Base-by-base conservation (phyloP, 2,113 vertebrate species). In the Edolisoma coerulescens region DNA sequence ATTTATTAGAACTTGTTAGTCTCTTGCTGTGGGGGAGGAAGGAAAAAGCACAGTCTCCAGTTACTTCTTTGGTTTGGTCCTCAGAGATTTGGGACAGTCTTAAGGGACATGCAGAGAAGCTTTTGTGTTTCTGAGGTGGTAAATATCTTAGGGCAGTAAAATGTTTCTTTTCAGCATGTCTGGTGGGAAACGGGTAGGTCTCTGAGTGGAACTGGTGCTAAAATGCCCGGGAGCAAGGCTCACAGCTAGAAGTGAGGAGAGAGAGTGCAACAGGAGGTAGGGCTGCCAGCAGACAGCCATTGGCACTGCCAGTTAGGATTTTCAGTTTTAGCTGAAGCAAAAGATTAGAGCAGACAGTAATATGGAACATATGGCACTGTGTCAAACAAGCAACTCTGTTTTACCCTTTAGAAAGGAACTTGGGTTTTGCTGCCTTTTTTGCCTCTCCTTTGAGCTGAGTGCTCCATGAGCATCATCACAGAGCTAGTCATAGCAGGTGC, bases 401-500 rank as follows among this genome's bases (percentile, higher is more conserved):
- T 82, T 47, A 63, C 54, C 33, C 16, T 85, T 82, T 35, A 39
- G 42, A 37, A 17, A 7, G 10, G 13, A 56, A 1, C 0, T 23
- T 41, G n/a, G 17, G n/a, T 57, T 60, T 45, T 79, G 61, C 27
- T 85, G 52, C 30, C 3, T 33, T 59, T 90, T 85, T 64, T 14
- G 19, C 26, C 14, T 60, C 16, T 61, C 16, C 16, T 77, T 35
- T 21, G 41, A 84, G 32, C 24, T 44, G 33, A n/a, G 32, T 16
- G 15, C 53, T 77, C 50, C 7, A 6, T 23, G 37, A 70, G 6
- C 0, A 0, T 45, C 22, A 14, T 5, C 42, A 19, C 8, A 32
- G 49, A 84, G n/a, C 28, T 52, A 4, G 39, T 37, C 27, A 33
- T 1, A 41, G 50, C 0, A 0, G 11, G 32, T 23, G 41, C 69